Evolutionary conservation across 53 echinoderm and acorn worm species (phyloP), one percentile per base, ranked within the genome.

Genomic region (Paracentrotus lividus): DNA sequence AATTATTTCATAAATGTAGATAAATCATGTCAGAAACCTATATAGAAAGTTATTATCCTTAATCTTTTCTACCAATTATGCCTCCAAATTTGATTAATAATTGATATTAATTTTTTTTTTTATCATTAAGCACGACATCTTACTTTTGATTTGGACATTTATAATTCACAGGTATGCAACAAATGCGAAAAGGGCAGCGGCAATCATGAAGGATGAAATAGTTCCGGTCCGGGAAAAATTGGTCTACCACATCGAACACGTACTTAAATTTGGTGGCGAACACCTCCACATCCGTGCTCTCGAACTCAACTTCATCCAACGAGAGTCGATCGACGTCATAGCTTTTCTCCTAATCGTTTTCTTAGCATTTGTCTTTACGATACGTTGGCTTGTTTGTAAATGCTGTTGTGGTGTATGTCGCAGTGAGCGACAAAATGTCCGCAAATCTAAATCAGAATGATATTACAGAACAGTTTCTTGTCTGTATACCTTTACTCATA

Each of bases 301-400:
- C 5, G 88, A 88, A 42, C 56, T 88, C 27, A 88, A 60, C 42
- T 88, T 59, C 88, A 88, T 88, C 52, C 57, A 88, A 52, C 88
- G 56, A 40, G 59, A 88, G 27, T 88, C 88, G 16, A 36, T 88
- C 23, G 88, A 88, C 42, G 88, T 88, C 24, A 57, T 88, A 5
- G 88, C 59, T 13, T 88, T 88, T 21, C 59, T 88, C 36, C 9
- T 13, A 32, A 60, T 6, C 21, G 59, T 59, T 9, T 59, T 59
- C 24, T 23, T 58, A 4, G 36, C 34, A 36, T 57, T 58, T 21
- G 7, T 88, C 33, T 88, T 57, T 24, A 33, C 36, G 4, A 40
- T 59, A 23, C 51, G 54, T 4, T 88, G 60, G 88, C 3, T 88
- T 15, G 32, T 88, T 33, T 88, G 59, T 24, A 88, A 58, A 57